phyloP scores from a whole-genome alignment of 2,888 invertebrate genomes.

The Cacoxenus indagator region DNA sequence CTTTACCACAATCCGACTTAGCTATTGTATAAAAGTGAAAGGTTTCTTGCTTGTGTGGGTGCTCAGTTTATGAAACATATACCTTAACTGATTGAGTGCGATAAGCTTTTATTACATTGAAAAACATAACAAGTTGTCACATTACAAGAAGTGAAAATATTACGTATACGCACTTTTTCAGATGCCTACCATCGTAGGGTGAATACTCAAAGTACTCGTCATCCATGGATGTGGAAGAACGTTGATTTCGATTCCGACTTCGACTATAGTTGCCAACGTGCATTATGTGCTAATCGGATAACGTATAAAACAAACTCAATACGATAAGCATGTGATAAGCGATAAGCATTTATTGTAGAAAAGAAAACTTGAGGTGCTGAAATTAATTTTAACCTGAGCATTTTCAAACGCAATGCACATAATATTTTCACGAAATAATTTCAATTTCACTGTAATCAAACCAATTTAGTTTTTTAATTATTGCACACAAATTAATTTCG shows the following conservation, averaged over 20 bases:
- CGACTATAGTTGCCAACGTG: background rate
- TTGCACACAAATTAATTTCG: conserved; percentile 13
- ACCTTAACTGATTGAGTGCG: background rate
- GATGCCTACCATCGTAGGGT: conserved; percentile 66
- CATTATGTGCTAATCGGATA: background rate
- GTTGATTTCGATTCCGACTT: background rate
- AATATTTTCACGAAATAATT: background rate
- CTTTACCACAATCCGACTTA: background rate
- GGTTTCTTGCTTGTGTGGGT: conserved; percentile 13
- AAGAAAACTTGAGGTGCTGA: background rate
- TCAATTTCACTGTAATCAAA: background rate
- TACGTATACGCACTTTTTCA: conserved; percentile 66
- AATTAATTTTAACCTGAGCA: background rate
- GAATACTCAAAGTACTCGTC: conserved; percentile 66
- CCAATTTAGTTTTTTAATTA: background rate
- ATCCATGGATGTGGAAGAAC: conserved; percentile 53
- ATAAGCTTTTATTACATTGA: conserved; percentile 20
- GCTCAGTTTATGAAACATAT: background rate
- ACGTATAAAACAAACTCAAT: background rate
- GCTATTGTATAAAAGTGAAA: conserved; percentile 10
- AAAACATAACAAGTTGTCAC: conserved; percentile 34
- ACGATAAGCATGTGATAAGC: background rate
- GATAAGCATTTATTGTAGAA: background rate
- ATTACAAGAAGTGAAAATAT: conserved; percentile 26
- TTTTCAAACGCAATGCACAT: background rate